Evolutionary conservation across 2,113 vertebrate genomes (phyloP).

Genomic region (Embiotoca jacksoni): DNA sequence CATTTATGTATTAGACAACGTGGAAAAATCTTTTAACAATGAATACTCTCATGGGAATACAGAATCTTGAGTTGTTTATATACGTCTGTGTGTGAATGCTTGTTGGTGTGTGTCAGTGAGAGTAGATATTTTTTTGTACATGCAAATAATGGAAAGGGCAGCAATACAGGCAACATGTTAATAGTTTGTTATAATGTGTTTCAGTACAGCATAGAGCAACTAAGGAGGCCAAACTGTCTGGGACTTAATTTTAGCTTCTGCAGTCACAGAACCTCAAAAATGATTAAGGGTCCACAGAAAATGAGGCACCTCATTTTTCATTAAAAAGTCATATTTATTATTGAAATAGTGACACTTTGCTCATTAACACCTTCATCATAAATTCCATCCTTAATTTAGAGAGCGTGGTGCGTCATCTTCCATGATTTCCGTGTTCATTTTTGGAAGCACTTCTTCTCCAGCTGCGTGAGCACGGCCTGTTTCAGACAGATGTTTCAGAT

Average conservation of each 20-base stretch:
- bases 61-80: neutral
- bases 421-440: slow-evolving; percentile 16
- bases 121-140: too few relatives aligned
- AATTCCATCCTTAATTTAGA: slow-evolving; percentile 36
- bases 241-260: neutral
- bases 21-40: slow-evolving; percentile 37
- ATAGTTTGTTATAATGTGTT: neutral
- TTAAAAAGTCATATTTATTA: slow-evolving; percentile 46
- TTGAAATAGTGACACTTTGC: slow-evolving; percentile 32
- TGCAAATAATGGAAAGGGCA: neutral
- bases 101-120: neutral
- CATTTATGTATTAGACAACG: neutral
- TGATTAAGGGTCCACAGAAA: slow-evolving; percentile 16
- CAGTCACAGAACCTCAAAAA: neutral
- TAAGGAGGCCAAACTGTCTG: neutral
- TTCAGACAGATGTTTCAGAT: neutral
- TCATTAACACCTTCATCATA: slow-evolving; percentile 51
- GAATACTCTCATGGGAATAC: slow-evolving; percentile 1
- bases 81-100: neutral
- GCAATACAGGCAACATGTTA: neutral
- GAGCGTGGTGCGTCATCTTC: slow-evolving; percentile 14
- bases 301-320: slow-evolving; percentile 25
- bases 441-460: slow-evolving; percentile 31
- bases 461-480: neutral
- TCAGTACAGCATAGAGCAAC: neutral